Evolutionary conservation across 2,113 vertebrate genomes (phyloP), one percentile per base, ranked within the genome.

Genomic region (Callipepla squamata): DNA sequence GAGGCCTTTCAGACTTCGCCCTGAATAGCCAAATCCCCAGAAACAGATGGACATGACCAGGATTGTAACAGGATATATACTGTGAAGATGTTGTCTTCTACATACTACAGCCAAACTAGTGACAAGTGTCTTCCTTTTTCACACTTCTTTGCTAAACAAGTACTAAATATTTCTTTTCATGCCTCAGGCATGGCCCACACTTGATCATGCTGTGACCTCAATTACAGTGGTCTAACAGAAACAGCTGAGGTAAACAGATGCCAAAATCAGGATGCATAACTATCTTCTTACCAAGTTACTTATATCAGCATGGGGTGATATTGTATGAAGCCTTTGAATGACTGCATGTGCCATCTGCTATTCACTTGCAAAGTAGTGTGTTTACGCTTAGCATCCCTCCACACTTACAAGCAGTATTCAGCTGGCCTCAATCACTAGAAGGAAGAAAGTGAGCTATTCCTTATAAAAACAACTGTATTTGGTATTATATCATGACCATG

Each of bases 341-440:
- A 80, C 34, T 92, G 66, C 65, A 63, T 91, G 92, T 79, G 44
- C 91, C 93, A 95, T 96, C 91, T 94, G 93, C 48, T 87, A 16
- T 57, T 81, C 66, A 51, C 36, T 85, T 73, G 26, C 44, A 72
- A 79, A 74, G 55, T 30, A 15, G 12, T 48, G 40, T 38, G 4
- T 15, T 86, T 77, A 38, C 72, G 44, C 58, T 91, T 13, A 26
- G 14, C n/a, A 5, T 25, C 75, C 22, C 48, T 87, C 36, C 36
- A 14, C 0, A 2, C 25, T 57, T 0, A 0, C 48, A 72, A 89
- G 6, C 9, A 65, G 6, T 50, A 80, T 23, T 51, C 45, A 55
- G 32, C 9, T 57, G 32, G 57, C 32, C 80, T 59, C 32, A 70
- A 2, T 6, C 21, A 22, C 0, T 1, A 67, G 18, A 21, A 50